Base-by-base conservation (phyloP, 2,113 vertebrate genomes). In the Gopherus flavomarginatus region DNA sequence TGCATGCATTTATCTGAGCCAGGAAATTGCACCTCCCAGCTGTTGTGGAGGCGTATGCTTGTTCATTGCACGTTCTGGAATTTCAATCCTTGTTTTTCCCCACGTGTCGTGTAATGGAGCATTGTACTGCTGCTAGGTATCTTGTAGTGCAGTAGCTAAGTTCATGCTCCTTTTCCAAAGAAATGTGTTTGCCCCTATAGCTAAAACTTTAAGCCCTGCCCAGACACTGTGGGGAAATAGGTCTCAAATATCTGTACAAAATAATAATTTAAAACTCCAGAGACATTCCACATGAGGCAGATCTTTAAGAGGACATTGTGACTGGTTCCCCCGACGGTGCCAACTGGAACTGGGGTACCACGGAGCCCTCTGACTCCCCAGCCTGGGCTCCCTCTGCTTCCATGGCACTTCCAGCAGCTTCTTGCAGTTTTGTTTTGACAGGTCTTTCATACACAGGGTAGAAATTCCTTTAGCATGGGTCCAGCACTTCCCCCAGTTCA, bases 281-380 rank as follows among this genome's bases (percentile, higher is more conserved):
- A 52, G 65, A 69, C 65, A 21, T n/a, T 35, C 35, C 31, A n/a
- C 6, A 19, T 19, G 29, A n/a, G 65, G 65, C 14, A 6, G 35
- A 16, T n/a, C 94, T 91, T 69, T 72, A 91, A 65, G 5, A 59
- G 4, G 21, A 90, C 22, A 52, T 53, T 53, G 52, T 53, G 52
- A 53, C 52, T 6, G 52, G 52, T 53, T 21, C 52, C 6, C 52
- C 52, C 52, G 17, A 3, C 2, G 17, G 52, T 53, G 52, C 52
- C 52, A 53, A 2, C 52, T 53, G 0, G 0, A 89, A 19, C 6
- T 3, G 50, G 17, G 52, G 52, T 53, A 53, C 14, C 52, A 52
- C 52, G 1, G 52, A 52, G 16, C 16, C 52, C 52, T 52, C 52
- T 52, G 52, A 52, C 17, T 52, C 16, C 21, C 52, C 52, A 53